These are phyloP conservation scores for Philotrypesis tridentata DNA, from an alignment of 1,140 invertebrate species.

Conservation along the genomic window DNA sequence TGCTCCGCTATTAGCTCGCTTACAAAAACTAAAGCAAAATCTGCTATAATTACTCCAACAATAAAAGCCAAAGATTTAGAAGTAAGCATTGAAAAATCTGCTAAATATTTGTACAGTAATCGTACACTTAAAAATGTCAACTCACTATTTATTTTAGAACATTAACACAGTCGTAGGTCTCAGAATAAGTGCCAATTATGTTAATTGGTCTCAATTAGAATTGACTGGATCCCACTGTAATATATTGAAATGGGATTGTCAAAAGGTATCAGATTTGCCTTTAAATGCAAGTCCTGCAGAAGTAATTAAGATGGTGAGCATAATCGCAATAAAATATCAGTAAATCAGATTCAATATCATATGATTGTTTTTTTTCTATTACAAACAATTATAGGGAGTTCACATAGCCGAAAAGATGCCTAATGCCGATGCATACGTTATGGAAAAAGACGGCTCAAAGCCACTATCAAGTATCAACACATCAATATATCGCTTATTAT, in stretches of 20 bases:
- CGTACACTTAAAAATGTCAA: neutral
- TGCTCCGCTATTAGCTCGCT: neutral
- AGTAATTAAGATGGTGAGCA: slow-evolving; percentile 23
- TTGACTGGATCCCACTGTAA: slow-evolving; percentile 24
- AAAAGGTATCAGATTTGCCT: neutral
- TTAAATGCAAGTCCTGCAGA: neutral
- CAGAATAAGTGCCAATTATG: neutral
- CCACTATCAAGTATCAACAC: neutral
- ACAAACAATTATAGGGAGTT: slow-evolving; percentile 9
- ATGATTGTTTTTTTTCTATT: neutral
- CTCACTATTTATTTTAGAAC: slow-evolving; percentile 6
- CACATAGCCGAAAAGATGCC: slow-evolving; percentile 17
- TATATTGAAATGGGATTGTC: slow-evolving; percentile 25
- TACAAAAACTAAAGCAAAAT: neutral
- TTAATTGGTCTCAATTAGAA: slow-evolving; percentile 25
- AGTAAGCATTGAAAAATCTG: neutral
- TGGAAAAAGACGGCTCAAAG: slow-evolving; percentile 27
- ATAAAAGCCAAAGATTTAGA: neutral
- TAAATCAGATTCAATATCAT: neutral
- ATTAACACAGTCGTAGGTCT: slow-evolving; percentile 27
- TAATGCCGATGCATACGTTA: slow-evolving; percentile 34
- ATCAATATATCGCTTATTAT: neutral
- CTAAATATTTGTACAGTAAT: neutral
- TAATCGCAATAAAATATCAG: neutral
- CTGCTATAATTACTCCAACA: neutral